Evolutionary conservation across 2,888 invertebrate species (phyloP), one percentile per base, ranked within the genome.

Genomic region (Geophilus truncorum): DNA sequence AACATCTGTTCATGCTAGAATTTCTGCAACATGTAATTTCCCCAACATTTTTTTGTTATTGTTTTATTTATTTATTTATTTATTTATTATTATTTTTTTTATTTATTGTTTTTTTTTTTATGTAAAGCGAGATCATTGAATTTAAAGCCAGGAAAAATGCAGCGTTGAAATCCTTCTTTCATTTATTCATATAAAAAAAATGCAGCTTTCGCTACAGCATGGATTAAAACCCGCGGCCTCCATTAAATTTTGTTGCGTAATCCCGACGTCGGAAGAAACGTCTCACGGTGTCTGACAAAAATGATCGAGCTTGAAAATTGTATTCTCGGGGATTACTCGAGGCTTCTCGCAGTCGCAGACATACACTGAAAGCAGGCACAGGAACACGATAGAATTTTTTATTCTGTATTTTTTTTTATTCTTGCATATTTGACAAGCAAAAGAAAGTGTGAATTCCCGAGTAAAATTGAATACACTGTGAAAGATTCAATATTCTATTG

Each of bases 271-370:
- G 25, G 70, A 51, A 18, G 70, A 70, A 25, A 28, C 10, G 70
- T 70, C 70, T 25, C 70, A 70, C 70, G 28, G 15, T 23, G 1
- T 25, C 25, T 25, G 70, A 70, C 70, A 70, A 70, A 70, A 25
- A 70, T 70, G 70, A 70, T 70, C 28, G 28, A 28, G 70, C 70
- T 28, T 10, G 70, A 70, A 70, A 70, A 70, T 70, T 70, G 70
- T 70, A 70, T 70, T 70, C 70, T 70, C 28, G 4, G 70, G 70
- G 28, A 70, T 70, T 70, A 70, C 70, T 70, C 70, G 70, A 10
- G 28, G 70, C 70, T 70, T 70, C 70, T 70, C 28, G 9, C 25
- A 70, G 70, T 70, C 28, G 9, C 25, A 70, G 70, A 70, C 70
- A 70, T 70, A 28, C 15, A 70, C 28, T 70, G 10, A 70, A 70